Conservation (phyloP, 1,140 invertebrate species). For the Aphaenogaster ashmeadi region DNA sequence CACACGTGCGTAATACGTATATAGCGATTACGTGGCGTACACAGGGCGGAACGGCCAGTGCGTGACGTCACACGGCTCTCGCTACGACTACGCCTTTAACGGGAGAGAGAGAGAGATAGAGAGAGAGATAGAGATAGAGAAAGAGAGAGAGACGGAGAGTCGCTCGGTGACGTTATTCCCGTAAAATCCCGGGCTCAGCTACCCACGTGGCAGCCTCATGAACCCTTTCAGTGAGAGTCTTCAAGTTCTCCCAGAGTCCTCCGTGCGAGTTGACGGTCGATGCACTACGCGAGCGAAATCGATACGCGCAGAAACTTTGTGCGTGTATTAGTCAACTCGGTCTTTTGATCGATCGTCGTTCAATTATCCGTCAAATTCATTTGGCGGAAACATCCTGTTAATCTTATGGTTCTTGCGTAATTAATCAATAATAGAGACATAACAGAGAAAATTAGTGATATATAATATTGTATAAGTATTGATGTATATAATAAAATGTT, state of each 20-base stretch:
- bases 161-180: slow-evolving; percentile 66
- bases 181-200: slow-evolving; percentile 55
- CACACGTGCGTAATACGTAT: slow-evolving; percentile 31
- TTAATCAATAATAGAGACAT: background rate
- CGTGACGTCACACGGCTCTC: slow-evolving; percentile 64
- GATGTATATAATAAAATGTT: background rate
- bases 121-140: background rate
- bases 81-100: slow-evolving; percentile 59
- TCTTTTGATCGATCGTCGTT: background rate
- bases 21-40: slow-evolving; percentile 46
- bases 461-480: background rate
- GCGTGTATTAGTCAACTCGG: background rate
- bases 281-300: slow-evolving; percentile 11
- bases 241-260: slow-evolving; percentile 46
- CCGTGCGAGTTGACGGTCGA: slow-evolving; percentile 3
- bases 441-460: background rate
- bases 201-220: slow-evolving; percentile 15
- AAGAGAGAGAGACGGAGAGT: background rate
- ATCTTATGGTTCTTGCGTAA: background rate
- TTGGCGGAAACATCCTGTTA: background rate
- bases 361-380: slow-evolving; percentile 16
- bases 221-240: slow-evolving; percentile 50
- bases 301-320: slow-evolving; percentile 18
- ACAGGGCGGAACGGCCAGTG: slow-evolving; percentile 35
- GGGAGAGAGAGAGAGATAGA: background rate